Conservation (phyloP, 2,888 invertebrate genomes). For the Polydrusus cervinus region DNA sequence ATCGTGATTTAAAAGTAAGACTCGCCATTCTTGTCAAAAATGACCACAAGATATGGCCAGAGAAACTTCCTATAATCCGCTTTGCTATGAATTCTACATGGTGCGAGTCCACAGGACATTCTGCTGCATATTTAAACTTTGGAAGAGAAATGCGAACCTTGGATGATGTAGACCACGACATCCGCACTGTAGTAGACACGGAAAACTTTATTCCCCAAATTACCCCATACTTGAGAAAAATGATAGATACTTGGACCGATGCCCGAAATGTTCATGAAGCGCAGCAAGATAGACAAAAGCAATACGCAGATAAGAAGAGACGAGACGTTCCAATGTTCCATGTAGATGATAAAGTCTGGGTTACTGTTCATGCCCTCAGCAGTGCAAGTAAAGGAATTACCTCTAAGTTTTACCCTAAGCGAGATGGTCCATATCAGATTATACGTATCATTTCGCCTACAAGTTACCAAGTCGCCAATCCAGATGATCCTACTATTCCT, state of each 20-base stretch:
- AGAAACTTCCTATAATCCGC: constrained; percentile 62
- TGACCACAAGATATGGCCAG: constrained; percentile 63
- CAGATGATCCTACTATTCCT: background rate
- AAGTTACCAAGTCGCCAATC: background rate
- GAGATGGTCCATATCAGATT: background rate
- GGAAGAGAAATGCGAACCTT: constrained; percentile 65
- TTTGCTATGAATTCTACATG: constrained; percentile 66
- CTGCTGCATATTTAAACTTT: constrained; percentile 65
- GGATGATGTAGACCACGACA: constrained; percentile 58
- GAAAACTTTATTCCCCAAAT: constrained; percentile 28
- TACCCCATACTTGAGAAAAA: too few species aligned
- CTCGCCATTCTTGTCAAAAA: constrained; percentile 60
- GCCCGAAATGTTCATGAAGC: constrained; percentile 40
- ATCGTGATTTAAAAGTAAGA: constrained; percentile 63
- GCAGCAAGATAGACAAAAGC: constrained; percentile 47
- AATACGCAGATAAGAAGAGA: constrained; percentile 47
- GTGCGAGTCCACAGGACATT: constrained; percentile 61
- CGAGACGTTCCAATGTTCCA: constrained; percentile 51
- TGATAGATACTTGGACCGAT: constrained; percentile 25
- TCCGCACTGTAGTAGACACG: background rate
- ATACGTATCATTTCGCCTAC: background rate
- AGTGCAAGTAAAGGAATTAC: constrained; percentile 53
- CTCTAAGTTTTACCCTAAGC: constrained; percentile 61
- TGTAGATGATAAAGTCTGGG: constrained; percentile 58
- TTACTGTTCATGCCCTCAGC: constrained; percentile 58